A percentile compares a stretch with the other conserved stretches of the same genome.
Conservation (phyloP, 2,113 vertebrate genomes). For the Electrona antarctica region DNA sequence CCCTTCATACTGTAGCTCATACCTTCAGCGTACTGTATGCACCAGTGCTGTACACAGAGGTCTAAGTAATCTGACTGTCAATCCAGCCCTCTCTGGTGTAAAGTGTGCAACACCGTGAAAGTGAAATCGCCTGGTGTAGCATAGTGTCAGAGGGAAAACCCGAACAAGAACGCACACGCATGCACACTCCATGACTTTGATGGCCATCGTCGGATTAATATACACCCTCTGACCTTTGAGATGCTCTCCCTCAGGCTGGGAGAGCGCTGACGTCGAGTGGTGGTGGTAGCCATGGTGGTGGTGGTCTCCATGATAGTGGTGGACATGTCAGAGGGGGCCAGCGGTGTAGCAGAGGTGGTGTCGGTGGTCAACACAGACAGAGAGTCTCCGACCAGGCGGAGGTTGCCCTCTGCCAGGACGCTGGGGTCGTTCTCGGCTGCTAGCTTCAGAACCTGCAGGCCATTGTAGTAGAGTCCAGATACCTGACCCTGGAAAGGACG, state of each 20-base stretch:
- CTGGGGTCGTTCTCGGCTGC: slow-evolving; percentile 92
- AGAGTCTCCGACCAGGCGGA: slow-evolving; percentile 90
- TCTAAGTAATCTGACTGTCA: too few species aligned
- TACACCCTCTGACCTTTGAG: slow-evolving; percentile 82
- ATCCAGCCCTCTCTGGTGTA: too few species aligned
- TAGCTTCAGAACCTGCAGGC: slow-evolving; percentile 92
- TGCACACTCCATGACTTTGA: too few species aligned
- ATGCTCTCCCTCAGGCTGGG: slow-evolving; percentile 92
- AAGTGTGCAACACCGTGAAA: too few species aligned
- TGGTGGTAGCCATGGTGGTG: slow-evolving; percentile 94
- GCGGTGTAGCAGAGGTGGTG: slow-evolving; percentile 88
- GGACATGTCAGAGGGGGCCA: slow-evolving; percentile 91
- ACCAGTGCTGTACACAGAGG: too few species aligned
- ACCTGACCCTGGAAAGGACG: slow-evolving; percentile 95
- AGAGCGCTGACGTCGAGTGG: slow-evolving; percentile 89
- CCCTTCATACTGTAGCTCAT: too few species aligned
- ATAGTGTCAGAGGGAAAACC: too few species aligned
- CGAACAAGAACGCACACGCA: too few species aligned
- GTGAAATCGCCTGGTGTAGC: too few species aligned
- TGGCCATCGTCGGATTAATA: too few species aligned
- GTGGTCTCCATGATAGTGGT: slow-evolving; percentile 97
- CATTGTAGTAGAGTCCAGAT: slow-evolving; percentile 95
- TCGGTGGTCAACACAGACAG: slow-evolving; percentile 88
- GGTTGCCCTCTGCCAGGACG: slow-evolving; percentile 88
- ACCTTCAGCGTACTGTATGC: too few species aligned